These are phyloP conservation scores for Limnephilus auricula DNA, from an alignment of 2,888 invertebrate species.

Conservation along the genomic window DNA sequence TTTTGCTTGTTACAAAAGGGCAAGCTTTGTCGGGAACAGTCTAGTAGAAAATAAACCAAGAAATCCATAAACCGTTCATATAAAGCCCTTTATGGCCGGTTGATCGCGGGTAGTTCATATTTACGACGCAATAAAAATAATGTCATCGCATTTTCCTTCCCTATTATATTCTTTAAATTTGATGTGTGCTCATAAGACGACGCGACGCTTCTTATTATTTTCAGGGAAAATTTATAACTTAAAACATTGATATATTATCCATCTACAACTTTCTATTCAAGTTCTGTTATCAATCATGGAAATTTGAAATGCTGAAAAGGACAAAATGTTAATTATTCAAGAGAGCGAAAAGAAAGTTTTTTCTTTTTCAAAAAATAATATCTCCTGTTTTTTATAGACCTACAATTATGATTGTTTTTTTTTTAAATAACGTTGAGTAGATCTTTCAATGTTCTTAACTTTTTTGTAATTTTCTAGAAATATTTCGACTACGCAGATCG, in stretches of 20 bases:
- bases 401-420: too few relatives aligned
- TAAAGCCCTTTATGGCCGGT: conserved; percentile 2
- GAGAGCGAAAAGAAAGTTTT: too few relatives aligned
- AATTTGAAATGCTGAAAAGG: too few relatives aligned
- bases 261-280: too few relatives aligned
- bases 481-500: too few relatives aligned
- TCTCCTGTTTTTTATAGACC: too few relatives aligned
- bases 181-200: not conserved
- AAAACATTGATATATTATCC: not conserved
- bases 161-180: conserved; percentile 1
- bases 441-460: too few relatives aligned
- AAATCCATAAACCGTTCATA: conserved; percentile 19
- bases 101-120: conserved; percentile 29
- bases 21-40: not conserved
- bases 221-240: not conserved
- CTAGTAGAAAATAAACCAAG: not conserved
- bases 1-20: not conserved
- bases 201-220: not conserved
- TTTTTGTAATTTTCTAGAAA: too few relatives aligned
- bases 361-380: too few relatives aligned
- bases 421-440: too few relatives aligned
- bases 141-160: conserved; percentile 11
- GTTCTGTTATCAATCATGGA: too few relatives aligned
- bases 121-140: conserved; percentile 36
- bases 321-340: too few relatives aligned